These are phyloP conservation scores for Exaiptasia diaphana DNA, from an alignment of 64 coral and sea anemone species.

Conservation along the genomic window DNA sequence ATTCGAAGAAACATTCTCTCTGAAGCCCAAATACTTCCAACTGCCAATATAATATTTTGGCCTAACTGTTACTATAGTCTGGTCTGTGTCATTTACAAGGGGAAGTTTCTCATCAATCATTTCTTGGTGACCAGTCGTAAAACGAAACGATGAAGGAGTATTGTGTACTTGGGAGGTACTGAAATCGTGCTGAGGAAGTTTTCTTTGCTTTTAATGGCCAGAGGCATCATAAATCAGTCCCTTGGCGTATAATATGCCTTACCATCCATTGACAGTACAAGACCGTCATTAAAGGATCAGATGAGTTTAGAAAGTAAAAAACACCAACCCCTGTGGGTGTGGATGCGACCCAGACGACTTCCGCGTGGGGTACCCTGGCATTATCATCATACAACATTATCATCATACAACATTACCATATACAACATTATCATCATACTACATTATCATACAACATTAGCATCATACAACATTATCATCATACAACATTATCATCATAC, in stretches of 20 bases:
- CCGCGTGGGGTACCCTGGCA: no score
- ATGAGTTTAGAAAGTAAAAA: no score
- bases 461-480: no score
- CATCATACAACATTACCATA: no score
- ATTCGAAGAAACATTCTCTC: constrained; percentile 57
- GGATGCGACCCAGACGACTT: no score
- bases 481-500: no score
- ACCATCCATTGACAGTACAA: constrained; percentile 28
- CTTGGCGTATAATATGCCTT: constrained; percentile 45
- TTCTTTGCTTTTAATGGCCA: background rate
- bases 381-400: no score
- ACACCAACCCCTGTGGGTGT: constrained; percentile 5
- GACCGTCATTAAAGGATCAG: constrained; percentile 11
- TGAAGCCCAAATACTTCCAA: constrained; percentile 5
- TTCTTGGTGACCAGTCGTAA: constrained; percentile 36
- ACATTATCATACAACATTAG: no score
- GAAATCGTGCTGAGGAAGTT: constrained; percentile 38
- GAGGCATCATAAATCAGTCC: constrained; percentile 27
- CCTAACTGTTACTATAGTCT: constrained; percentile 11
- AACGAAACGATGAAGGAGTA: constrained; percentile 33
- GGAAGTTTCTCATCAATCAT: constrained; percentile 35
- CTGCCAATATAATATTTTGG: constrained; percentile 1
- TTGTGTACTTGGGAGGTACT: constrained; percentile 15
- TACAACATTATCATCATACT: no score
- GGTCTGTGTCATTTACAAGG: constrained; percentile 19